Conservation (phyloP, 2,888 invertebrate species). For the Itoplectis maculator region DNA sequence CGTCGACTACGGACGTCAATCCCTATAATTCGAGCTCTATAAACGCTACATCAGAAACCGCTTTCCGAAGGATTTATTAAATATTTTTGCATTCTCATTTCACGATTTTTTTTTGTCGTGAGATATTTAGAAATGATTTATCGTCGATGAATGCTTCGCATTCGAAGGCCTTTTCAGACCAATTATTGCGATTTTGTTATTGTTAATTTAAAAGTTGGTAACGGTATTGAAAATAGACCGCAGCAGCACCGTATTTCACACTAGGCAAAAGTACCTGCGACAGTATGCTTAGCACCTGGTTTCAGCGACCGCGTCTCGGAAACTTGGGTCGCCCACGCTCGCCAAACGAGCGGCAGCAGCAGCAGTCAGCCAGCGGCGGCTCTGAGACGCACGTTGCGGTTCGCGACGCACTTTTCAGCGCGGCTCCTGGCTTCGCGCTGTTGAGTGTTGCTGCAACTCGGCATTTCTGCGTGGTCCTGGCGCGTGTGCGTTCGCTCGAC, state of each 20-base stretch:
- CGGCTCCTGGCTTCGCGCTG: neutral
- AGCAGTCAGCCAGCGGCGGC: too few relatives aligned
- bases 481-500: slow-evolving; percentile 67
- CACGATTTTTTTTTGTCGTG: too few relatives aligned
- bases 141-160: neutral
- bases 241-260: slow-evolving; percentile 5
- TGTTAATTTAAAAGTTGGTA: slow-evolving; percentile 14
- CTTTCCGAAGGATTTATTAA: too few relatives aligned
- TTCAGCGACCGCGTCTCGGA: slow-evolving; percentile 19
- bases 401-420: slow-evolving; percentile 76
- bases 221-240: slow-evolving; percentile 37
- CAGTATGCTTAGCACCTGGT: slow-evolving; percentile 37
- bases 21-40: slow-evolving; percentile 43
- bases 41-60: neutral
- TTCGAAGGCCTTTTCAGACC: neutral
- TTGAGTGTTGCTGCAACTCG: slow-evolving; percentile 42
- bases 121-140: neutral
- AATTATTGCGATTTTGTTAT: neutral
- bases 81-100: too few relatives aligned
- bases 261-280: slow-evolving; percentile 27
- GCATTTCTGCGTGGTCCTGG: slow-evolving; percentile 76
- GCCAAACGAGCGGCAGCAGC: neutral
- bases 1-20: slow-evolving; percentile 23
- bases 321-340: slow-evolving; percentile 33
- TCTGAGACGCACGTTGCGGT: slow-evolving; percentile 50